Conservation (phyloP, 2,113 vertebrate genomes). For the Tonatia bakeri region DNA sequence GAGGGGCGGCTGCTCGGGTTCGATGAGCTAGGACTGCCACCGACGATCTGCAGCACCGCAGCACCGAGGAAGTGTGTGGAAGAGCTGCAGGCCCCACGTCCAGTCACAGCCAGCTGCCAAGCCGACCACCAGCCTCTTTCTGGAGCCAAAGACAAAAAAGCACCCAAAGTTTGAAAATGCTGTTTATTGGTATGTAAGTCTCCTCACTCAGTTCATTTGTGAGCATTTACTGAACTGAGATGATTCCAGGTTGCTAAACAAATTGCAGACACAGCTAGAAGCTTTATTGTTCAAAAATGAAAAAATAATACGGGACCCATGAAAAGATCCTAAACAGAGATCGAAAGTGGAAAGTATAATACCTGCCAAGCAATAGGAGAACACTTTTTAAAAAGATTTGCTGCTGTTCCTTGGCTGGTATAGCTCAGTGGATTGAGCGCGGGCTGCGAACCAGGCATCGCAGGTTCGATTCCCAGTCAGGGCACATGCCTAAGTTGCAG, state of each 20-base stretch:
- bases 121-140: neutral
- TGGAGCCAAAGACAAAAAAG: neutral
- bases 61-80: fast-evolving
- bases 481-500: no score
- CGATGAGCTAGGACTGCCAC: neutral
- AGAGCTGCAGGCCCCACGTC: neutral
- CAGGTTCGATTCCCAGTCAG: no score
- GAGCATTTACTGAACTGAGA: neutral
- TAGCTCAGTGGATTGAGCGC: no score
- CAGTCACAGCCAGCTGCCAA: neutral
- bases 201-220: neutral
- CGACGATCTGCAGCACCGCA: neutral
- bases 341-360: slow-evolving; percentile 48
- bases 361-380: neutral
- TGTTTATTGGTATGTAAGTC: neutral
- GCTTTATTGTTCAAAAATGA: slow-evolving; percentile 49
- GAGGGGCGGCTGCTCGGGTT: neutral
- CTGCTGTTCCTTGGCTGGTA: no score
- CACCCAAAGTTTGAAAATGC: neutral
- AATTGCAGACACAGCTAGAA: slow-evolving; percentile 28
- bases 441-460: no score
- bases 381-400: slow-evolving; percentile 31
- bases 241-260: neutral
- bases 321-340: slow-evolving; percentile 62
- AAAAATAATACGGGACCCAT: slow-evolving; percentile 44